Percentiles rank a stretch among this genome's conserved stretches.
Conservation (phyloP, 64 coral and sea anemone genomes). For the Hydrozoanthus tunicans region DNA sequence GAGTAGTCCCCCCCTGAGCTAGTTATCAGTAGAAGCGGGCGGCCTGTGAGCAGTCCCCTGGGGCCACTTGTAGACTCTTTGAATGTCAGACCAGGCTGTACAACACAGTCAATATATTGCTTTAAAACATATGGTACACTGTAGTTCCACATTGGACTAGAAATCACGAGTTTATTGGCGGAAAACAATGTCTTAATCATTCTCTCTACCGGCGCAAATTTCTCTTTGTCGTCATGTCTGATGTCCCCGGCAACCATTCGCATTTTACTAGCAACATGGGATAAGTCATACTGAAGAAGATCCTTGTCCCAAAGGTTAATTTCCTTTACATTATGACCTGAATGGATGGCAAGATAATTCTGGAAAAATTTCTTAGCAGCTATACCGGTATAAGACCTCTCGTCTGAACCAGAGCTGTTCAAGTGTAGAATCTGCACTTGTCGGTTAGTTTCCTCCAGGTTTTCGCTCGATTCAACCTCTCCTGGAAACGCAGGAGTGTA, state of each 20-base stretch:
- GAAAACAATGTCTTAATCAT: constrained; percentile 93
- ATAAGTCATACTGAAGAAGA: constrained; percentile 90
- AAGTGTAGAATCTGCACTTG: constrained; percentile 81
- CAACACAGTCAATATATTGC: constrained; percentile 98
- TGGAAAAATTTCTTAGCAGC: constrained; percentile 77
- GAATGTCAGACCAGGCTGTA: constrained; percentile 96
- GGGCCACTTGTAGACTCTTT: constrained; percentile 76
- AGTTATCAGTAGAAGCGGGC: constrained; percentile 83
- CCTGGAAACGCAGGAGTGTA: constrained; percentile 87
- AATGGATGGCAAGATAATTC: constrained; percentile 66
- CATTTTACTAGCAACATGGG: constrained; percentile 99
- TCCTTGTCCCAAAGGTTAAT: constrained; percentile 96
- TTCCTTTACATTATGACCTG: constrained; percentile 68
- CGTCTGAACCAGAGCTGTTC: constrained; percentile 92
- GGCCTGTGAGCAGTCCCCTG: constrained; percentile 70
- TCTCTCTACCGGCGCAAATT: constrained; percentile 77
- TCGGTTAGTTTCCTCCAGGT: constrained; percentile 50
- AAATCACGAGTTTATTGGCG: constrained; percentile 89
- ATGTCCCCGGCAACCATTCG: constrained; percentile 75
- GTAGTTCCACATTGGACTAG: constrained; percentile 99
- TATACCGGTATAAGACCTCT: constrained; percentile 88
- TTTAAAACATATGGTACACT: constrained; percentile 98
- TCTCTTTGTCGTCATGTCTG: constrained; percentile 62
- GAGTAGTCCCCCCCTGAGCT: constrained; percentile 92
- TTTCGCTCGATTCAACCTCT: constrained; percentile 81